phyloP scores from a whole-genome alignment of 2,113 vertebrate genomes.

The Burhinus oedicnemus region DNA sequence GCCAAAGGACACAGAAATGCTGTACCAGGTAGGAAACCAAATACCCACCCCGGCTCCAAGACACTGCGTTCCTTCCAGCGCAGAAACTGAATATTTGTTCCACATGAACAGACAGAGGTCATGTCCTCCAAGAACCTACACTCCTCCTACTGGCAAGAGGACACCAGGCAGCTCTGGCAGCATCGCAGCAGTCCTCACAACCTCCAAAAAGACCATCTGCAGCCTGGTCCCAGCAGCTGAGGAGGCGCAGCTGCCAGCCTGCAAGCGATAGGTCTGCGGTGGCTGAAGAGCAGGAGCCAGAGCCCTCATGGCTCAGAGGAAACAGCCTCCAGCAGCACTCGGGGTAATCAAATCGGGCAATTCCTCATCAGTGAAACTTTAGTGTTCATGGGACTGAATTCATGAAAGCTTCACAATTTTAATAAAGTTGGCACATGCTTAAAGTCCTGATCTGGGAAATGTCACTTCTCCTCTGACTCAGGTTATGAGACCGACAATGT shows the following conservation, averaged over 20 bases:
- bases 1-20: not conserved
- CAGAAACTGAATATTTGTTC: not conserved
- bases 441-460: not conserved
- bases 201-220: not conserved
- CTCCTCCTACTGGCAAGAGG: not conserved
- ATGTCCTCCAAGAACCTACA: not conserved
- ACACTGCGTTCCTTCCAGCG: not conserved
- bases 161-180: not conserved
- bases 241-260: not conserved
- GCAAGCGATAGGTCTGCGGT: not conserved
- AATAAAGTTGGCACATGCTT: not conserved
- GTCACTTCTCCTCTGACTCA: not conserved
- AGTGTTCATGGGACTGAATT: not conserved
- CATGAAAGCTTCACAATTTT: not conserved
- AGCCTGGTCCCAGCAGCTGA: not conserved
- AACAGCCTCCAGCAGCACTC: not conserved
- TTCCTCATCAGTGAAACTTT: not conserved
- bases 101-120: not conserved
- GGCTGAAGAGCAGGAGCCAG: not conserved
- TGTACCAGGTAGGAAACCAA: not conserved
- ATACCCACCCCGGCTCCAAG: not conserved
- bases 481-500: not conserved
- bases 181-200: not conserved
- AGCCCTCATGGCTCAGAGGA: fast-evolving
- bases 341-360: not conserved